Evolutionary conservation across 2,113 vertebrate species (phyloP), one percentile per base, ranked within the genome.

Genomic region (Myotis lucifugus): DNA sequence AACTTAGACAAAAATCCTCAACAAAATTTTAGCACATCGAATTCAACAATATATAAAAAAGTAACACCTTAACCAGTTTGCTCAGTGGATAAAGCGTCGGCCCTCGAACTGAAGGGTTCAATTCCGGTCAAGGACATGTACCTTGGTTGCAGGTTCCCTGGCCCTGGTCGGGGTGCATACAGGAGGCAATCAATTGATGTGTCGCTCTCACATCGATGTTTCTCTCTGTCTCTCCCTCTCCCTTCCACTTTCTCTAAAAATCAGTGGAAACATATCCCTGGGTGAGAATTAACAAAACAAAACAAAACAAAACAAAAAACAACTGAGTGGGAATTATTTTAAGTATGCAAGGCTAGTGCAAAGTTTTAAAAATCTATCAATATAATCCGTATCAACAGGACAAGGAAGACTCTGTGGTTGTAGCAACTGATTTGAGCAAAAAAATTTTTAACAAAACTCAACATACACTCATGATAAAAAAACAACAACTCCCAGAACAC

Each of bases 361-460:
- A 4, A 29, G 54, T 78, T 77, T 87, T 52, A 32, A 84, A 92
- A 70, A 48, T 54, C 27, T 77, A 77, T 83, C 46, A 27, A 1
- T 59, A 4, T 61, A 37, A 93, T 67, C 46, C n/a, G 34, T 50
- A 70, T 59, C 3, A 34, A 56, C 3, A 59, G 6, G 11, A 56
- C 32, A 90, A 81, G 19, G 76, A 81, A 87, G 46, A 83, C 64
- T 3, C 11, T 59, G 84, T 2, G 21, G 67, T 50, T 8, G 1
- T 48, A 83, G 40, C 56, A 81, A 67, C 8, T 34, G 21, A 76
- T 50, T 27, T 61, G 56, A 61, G 10, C 48, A 25, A 61, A 12
- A 85, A 54, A 87, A 86, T 40, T 40, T n/a, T 86, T 23, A 72
- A 46, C 25, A 90, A 83, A 87, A 95, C 48, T 82, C 86, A 77